Evolutionary conservation across 2,797 vertebrate genomes (phyloP).

Genomic region (Anabas testudineus): DNA sequence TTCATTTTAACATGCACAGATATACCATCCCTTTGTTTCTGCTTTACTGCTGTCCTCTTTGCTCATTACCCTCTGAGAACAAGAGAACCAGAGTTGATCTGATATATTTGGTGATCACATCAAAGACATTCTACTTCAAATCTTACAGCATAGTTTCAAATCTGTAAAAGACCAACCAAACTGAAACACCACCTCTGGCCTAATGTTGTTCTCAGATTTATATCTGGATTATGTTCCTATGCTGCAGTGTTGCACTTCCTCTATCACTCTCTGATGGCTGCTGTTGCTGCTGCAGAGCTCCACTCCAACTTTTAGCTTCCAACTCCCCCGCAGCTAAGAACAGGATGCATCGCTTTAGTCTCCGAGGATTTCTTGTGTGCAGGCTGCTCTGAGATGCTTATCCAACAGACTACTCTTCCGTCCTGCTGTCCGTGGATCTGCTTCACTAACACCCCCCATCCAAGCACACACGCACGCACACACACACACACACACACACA

Average conservation of each 20-base stretch:
- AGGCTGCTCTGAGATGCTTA: slow-evolving; percentile 43
- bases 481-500: no score
- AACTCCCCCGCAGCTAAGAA: slow-evolving; percentile 42
- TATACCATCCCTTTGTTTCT: no score
- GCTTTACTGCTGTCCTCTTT: no score
- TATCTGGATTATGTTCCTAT: background rate
- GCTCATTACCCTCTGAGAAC: no score
- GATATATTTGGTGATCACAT: no score
- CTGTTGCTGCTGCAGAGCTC: slow-evolving; percentile 8
- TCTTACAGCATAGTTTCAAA: background rate
- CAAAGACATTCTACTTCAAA: no score
- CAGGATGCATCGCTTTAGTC: slow-evolving; percentile 39
- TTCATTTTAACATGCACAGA: no score
- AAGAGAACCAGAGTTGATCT: no score
- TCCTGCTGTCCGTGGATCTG: slow-evolving; percentile 53
- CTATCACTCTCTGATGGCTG: slow-evolving; percentile 7
- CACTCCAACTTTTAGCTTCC: slow-evolving; percentile 20
- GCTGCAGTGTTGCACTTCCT: slow-evolving; percentile 4
- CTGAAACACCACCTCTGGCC: background rate
- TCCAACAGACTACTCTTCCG: slow-evolving; percentile 55
- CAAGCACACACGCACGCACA: no score
- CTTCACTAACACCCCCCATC: slow-evolving; percentile 25
- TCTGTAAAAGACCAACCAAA: background rate
- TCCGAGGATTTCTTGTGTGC: slow-evolving; percentile 50
- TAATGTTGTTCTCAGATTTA: background rate